phyloP scores from a whole-genome alignment of 2,113 vertebrate genomes.

The Myiagra hebetior region DNA sequence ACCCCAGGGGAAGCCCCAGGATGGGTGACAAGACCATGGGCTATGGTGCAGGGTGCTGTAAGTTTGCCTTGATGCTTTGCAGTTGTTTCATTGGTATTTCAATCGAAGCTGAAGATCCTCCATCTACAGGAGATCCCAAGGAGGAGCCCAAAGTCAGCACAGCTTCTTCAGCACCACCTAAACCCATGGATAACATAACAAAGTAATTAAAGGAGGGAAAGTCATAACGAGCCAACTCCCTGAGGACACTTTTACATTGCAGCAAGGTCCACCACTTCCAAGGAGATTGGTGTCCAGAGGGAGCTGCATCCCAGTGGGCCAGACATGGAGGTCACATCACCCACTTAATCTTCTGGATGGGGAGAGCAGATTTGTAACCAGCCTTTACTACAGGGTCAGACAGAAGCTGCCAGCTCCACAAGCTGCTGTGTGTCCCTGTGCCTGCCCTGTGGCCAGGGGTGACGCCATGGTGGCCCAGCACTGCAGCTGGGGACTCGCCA shows the following conservation, averaged over 20 bases:
- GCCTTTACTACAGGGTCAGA: background rate
- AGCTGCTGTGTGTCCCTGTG: background rate
- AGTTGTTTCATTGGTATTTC: background rate
- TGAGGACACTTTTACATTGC: background rate
- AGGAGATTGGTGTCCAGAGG: background rate
- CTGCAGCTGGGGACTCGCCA: background rate
- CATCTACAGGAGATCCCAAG: background rate
- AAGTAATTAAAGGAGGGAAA: background rate
- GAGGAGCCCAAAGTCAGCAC: background rate
- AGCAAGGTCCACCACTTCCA: background rate
- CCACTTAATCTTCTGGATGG: background rate
- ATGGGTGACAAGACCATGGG: background rate
- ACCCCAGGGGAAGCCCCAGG: background rate
- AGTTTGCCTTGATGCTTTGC: background rate
- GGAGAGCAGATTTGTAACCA: background rate
- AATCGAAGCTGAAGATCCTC: background rate
- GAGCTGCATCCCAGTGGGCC: background rate
- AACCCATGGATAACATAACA: background rate
- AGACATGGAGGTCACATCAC: background rate
- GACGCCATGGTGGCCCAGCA: rapidly evolving
- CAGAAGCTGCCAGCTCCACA: background rate
- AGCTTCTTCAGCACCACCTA: background rate
- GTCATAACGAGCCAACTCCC: background rate
- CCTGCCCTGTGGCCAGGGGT: rapidly evolving
- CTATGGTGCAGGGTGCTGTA: background rate